Conservation (phyloP, 2,113 vertebrate species). For the Telmatochromis sp. region DNA sequence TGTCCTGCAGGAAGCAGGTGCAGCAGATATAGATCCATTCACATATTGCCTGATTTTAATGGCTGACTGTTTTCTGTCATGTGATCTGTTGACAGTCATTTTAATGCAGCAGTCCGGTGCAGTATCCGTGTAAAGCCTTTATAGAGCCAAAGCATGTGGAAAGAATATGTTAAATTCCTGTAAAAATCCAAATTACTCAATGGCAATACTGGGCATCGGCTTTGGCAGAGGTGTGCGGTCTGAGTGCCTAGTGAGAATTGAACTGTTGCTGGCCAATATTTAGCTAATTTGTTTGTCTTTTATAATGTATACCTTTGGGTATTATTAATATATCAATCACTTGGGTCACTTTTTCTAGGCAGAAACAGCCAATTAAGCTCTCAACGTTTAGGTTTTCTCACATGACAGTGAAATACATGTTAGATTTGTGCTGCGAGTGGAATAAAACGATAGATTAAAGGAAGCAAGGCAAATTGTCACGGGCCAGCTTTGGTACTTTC, state of each 20-base stretch:
- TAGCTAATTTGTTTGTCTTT: neutral
- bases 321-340: neutral
- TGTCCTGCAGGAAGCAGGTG: slow-evolving; percentile 20
- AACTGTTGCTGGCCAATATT: neutral
- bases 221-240: neutral
- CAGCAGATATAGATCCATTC: neutral
- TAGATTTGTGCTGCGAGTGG: neutral
- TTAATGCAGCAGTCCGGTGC: neutral
- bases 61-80: neutral
- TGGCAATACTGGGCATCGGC: neutral
- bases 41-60: neutral
- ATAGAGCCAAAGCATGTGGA: neutral
- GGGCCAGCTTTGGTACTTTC: neutral
- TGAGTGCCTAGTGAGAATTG: neutral
- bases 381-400: neutral
- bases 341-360: neutral
- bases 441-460: neutral
- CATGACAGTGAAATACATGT: neutral
- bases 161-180: neutral
- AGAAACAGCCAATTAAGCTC: neutral
- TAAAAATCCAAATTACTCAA: neutral
- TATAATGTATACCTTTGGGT: neutral
- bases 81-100: neutral
- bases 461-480: neutral
- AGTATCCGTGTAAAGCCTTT: neutral